A percentile compares a stretch with the other conserved stretches of the same genome.
Evolutionary conservation across 2,113 vertebrate species (phyloP).

Genomic region (Parus major): DNA sequence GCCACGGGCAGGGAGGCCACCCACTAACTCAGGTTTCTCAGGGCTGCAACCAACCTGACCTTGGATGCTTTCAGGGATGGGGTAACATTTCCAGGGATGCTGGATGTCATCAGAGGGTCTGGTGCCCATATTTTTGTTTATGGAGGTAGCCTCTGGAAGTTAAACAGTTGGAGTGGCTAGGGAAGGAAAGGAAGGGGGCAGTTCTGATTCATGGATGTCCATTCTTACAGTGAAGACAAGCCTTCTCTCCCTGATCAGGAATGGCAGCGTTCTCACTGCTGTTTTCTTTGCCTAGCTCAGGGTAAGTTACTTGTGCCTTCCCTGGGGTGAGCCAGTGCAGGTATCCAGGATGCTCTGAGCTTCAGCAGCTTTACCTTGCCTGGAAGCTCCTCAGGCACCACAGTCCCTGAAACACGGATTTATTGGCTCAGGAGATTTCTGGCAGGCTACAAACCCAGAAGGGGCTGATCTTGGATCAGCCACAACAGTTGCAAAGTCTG

Average conservation of each 20-base stretch:
- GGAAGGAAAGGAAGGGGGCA: not conserved
- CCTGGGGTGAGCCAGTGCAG: not conserved
- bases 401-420: not conserved
- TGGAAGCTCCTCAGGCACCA: not conserved
- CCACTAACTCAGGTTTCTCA: not conserved
- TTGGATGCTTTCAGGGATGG: not conserved
- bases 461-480: not conserved
- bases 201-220: not conserved
- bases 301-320: not conserved
- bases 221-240: not conserved
- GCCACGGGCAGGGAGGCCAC: not conserved
- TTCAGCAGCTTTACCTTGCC: not conserved
- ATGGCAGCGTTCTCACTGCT: not conserved
- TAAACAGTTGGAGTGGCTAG: not conserved
- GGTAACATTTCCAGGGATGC: not conserved
- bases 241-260: not conserved
- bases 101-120: not conserved
- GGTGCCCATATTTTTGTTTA: not conserved
- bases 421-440: not conserved
- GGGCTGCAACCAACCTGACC: not conserved
- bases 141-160: not conserved
- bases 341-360: not conserved
- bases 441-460: not conserved
- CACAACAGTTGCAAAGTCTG: not conserved
- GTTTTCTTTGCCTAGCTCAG: not conserved